Evolutionary conservation across 2,113 vertebrate genomes (phyloP).

Genomic region (Entelurus aequoreus): DNA sequence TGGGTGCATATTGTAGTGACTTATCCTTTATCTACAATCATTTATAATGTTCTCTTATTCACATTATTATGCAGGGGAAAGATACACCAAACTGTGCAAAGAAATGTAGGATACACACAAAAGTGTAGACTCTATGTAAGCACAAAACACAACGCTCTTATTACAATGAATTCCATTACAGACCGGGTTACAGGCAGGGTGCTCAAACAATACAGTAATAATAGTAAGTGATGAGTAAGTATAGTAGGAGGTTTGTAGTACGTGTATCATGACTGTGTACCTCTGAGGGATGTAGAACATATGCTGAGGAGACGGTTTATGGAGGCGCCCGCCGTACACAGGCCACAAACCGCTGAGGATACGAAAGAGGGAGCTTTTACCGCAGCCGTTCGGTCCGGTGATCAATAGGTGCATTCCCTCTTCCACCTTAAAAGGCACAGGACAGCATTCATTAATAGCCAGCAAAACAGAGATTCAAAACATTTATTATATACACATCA

Average conservation of each 20-base stretch:
- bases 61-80: background rate
- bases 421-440: conserved; percentile 75
- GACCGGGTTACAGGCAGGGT: background rate
- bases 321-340: conserved; percentile 87
- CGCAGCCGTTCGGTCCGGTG: conserved; percentile 96
- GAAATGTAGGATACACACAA: background rate
- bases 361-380: conserved; percentile 96
- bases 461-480: background rate
- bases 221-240: background rate
- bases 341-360: conserved; percentile 97
- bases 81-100: background rate
- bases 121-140: background rate
- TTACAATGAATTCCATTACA: conserved; percentile 48
- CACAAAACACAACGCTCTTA: conserved; percentile 17
- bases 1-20: background rate
- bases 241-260: background rate
- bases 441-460: background rate
- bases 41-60: background rate
- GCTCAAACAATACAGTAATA: conserved; percentile 5
- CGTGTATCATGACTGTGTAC: conserved; percentile 54
- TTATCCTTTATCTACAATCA: background rate
- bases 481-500: too few relatives aligned
- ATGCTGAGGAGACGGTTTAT: conserved; percentile 90
- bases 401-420: conserved; percentile 96
- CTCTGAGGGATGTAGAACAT: conserved; percentile 99